Percentiles rank a stretch among this genome's conserved stretches.
These are phyloP conservation scores for Fistularia commersonii DNA, from an alignment of 2,797 vertebrate genomes.

Conservation along the genomic window DNA sequence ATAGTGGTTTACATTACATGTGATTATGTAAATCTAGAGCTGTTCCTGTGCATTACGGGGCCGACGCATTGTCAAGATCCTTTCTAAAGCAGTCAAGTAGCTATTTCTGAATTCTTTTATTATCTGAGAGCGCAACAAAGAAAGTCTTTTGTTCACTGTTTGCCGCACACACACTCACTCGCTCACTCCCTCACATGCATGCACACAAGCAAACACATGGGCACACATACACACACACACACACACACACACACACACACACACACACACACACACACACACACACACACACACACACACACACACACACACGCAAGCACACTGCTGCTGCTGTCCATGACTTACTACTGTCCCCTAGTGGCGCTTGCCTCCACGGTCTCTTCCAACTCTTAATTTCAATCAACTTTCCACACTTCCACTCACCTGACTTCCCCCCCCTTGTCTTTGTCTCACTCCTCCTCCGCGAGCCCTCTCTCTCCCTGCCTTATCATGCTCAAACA, in stretches of 20 bases:
- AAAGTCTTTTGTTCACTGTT: constrained; percentile 97
- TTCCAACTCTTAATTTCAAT: constrained; percentile 44
- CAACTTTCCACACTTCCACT: constrained; percentile 55
- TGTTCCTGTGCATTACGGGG: constrained; percentile 78
- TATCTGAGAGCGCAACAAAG: constrained; percentile 84
- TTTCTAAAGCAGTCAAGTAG: constrained; percentile 83
- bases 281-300: constrained; percentile 25
- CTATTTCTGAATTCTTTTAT: constrained; percentile 85
- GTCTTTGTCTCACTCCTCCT: constrained; percentile 4
- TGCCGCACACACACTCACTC: constrained; percentile 69
- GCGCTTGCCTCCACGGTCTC: constrained; percentile 41
- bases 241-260: constrained; percentile 50
- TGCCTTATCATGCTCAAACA: constrained; percentile 88
- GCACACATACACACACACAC: constrained; percentile 25
- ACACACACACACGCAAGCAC: constrained; percentile 13
- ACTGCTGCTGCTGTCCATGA: constrained; percentile 78
- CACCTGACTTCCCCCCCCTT: constrained; percentile 55
- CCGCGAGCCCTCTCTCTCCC: constrained; percentile 44
- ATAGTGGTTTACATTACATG: constrained; percentile 78
- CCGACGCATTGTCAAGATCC: constrained; percentile 76
- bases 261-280: constrained; percentile 40
- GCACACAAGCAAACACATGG: constrained; percentile 23
- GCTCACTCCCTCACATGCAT: constrained; percentile 18
- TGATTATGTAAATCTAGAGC: constrained; percentile 77
- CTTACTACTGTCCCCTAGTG: constrained; percentile 99